Base-by-base conservation (phyloP, 2,797 vertebrate species). In the Xyrichtys novacula region DNA sequence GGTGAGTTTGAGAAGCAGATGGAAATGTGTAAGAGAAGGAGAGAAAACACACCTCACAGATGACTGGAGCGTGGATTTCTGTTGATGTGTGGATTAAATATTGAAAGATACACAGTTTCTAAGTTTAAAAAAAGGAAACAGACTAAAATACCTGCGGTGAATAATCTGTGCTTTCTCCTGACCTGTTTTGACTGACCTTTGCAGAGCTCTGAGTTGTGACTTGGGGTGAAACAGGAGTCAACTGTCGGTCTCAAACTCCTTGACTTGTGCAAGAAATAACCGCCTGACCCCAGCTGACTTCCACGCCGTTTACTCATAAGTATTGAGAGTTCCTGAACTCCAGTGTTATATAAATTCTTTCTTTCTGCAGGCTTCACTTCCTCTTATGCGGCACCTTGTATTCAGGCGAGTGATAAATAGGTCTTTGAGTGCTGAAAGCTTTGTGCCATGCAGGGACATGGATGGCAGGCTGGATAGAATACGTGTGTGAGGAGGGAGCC, bases 341-440 rank as follows among this genome's bases (percentile, higher is more conserved):
- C 1, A 42, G 43, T 39, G 76, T 89, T 84, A 72, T 73, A 69
- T 74, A 75, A 84, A 78, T 43, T 64, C 31, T 11, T 17, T 15
- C 49, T 11, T 59, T 36, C 57, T 71, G 10, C 58, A 43, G 56
- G 46, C 69, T 81, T 20, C 42, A 58, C 67, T 84, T 80, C 68
- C 71, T 23, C 65, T 80, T 76, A 62, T 12, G 61, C 65, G 78
- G 84, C 84, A 86, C 74, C 80, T 85, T 71, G 46, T 49, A 71
- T 77, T 73, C 73, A 76, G 59, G n/a, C 42, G 26, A 12, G 55
- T 31, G 53, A 81, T 81, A 86, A 84, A 81, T 50, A 73, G 71
- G 38, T 68, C 57, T 86, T 89, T 86, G 78, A 87, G 14, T 26
- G 23, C 43, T 74, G 63, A 65, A 70, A 64, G 62, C 61, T 55